Evolutionary conservation across 2,888 invertebrate genomes (phyloP).

Genomic region (Ectemnius continuus): DNA sequence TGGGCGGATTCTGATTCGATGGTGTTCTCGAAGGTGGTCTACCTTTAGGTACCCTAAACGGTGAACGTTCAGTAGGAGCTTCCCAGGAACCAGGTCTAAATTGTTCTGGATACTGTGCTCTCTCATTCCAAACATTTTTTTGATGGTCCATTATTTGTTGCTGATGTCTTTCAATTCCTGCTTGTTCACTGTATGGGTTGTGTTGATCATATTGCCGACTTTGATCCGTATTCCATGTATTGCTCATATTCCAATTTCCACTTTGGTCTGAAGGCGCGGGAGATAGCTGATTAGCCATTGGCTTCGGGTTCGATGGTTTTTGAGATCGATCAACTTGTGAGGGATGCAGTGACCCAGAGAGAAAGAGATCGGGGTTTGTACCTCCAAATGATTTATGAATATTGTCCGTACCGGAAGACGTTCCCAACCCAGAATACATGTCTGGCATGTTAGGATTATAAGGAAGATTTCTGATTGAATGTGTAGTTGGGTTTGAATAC

Average conservation of each 20-base stretch:
- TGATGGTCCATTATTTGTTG: slow-evolving; percentile 58
- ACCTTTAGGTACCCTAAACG: slow-evolving; percentile 84
- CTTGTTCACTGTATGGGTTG: slow-evolving; percentile 39
- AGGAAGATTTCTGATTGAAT: slow-evolving; percentile 40
- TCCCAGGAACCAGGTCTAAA: slow-evolving; percentile 64
- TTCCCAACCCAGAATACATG: slow-evolving; percentile 36
- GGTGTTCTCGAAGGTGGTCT: slow-evolving; percentile 82
- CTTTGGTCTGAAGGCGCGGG: slow-evolving; percentile 58
- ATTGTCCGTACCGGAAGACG: slow-evolving; percentile 47
- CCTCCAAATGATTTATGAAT: slow-evolving; percentile 49
- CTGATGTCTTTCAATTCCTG: slow-evolving; percentile 43
- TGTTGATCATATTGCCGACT: slow-evolving; percentile 51
- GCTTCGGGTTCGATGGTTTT: slow-evolving; percentile 57
- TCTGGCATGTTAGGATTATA: slow-evolving; percentile 48
- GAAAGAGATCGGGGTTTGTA: slow-evolving; percentile 46
- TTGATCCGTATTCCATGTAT: slow-evolving; percentile 60
- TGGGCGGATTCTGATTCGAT: slow-evolving; percentile 78
- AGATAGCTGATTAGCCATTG: slow-evolving; percentile 48
- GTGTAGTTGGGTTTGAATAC: slow-evolving; percentile 54
- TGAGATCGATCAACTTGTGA: slow-evolving; percentile 47
- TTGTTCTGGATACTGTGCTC: slow-evolving; percentile 52
- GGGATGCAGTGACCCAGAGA: slow-evolving; percentile 54
- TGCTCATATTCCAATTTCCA: slow-evolving; percentile 63
- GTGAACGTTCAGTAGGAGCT: slow-evolving; percentile 78
- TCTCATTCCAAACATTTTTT: slow-evolving; percentile 54